These are phyloP conservation scores for Stylophora pistillata DNA, from an alignment of 64 coral and sea anemone species.

Conservation along the genomic window DNA sequence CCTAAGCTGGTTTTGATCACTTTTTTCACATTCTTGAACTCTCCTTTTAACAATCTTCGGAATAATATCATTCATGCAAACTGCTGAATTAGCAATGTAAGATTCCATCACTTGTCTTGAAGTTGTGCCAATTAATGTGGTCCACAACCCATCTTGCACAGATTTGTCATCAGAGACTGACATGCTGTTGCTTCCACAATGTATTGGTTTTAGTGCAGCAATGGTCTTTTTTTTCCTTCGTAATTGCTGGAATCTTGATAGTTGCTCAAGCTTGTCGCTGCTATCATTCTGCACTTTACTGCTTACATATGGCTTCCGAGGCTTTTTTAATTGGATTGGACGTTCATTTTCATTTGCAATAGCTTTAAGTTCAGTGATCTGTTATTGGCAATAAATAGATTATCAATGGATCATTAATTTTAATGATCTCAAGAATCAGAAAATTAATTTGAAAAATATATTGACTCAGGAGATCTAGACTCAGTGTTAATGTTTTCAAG, in stretches of 20 bases:
- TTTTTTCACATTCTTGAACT: slow-evolving; percentile 40
- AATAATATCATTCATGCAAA: slow-evolving; percentile 52
- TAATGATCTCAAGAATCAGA: not conserved
- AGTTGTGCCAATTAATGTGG: slow-evolving; percentile 34
- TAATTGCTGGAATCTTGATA: slow-evolving; percentile 29
- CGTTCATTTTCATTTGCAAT: not conserved
- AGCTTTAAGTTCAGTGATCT: slow-evolving; percentile 41
- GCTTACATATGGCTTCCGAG: slow-evolving; percentile 19
- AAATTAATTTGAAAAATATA: not conserved
- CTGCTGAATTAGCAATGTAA: slow-evolving; percentile 40
- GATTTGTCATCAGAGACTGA: slow-evolving; percentile 19
- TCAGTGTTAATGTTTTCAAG: too few species aligned
- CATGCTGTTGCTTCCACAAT: slow-evolving; percentile 26
- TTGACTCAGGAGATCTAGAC: slow-evolving; percentile 8
- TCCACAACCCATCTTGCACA: slow-evolving; percentile 70
- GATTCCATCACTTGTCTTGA: slow-evolving; percentile 33
- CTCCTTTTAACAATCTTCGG: slow-evolving; percentile 34
- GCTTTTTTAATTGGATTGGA: slow-evolving; percentile 23
- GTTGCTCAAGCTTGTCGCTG: slow-evolving; percentile 27
- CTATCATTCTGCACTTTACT: slow-evolving; percentile 50
- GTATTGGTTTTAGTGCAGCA: slow-evolving; percentile 35
- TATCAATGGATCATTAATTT: slow-evolving; percentile 1
- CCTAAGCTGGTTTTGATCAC: slow-evolving; percentile 28
- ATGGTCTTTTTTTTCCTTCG: slow-evolving; percentile 41
- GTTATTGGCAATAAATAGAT: slow-evolving; percentile 1